Conservation (phyloP, 2,113 vertebrate genomes). For the Poicephalus gulielmi region DNA sequence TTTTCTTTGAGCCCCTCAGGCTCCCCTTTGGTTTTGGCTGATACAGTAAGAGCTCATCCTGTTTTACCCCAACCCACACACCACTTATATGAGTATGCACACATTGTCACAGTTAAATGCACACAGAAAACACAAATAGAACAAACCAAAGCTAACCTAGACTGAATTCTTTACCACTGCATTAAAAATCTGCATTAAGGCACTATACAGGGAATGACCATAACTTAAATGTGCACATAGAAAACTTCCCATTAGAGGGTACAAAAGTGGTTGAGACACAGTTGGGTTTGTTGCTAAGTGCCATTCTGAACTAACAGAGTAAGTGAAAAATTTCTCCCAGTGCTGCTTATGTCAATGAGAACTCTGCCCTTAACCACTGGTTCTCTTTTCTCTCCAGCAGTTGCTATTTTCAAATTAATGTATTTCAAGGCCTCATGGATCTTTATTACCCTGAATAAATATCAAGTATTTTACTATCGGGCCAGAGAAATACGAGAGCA, state of each 20-base stretch:
- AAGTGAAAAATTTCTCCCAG: not conserved
- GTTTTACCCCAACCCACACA: not conserved
- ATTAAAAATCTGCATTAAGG: not conserved
- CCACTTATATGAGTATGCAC: fast-evolving
- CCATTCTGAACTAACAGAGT: not conserved
- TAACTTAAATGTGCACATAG: not conserved
- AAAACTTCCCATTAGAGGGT: not conserved
- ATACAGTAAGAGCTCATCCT: not conserved
- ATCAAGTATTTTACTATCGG: not conserved
- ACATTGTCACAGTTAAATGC: not conserved
- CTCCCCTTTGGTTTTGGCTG: not conserved
- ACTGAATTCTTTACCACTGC: not conserved
- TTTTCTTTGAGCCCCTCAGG: not conserved
- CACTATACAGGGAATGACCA: not conserved
- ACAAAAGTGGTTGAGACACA: not conserved
- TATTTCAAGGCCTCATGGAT: not conserved
- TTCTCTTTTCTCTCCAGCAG: not conserved
- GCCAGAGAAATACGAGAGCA: not conserved
- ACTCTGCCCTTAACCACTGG: not conserved
- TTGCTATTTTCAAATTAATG: not conserved
- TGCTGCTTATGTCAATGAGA: not conserved
- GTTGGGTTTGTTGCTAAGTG: not conserved
- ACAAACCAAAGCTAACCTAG: not conserved
- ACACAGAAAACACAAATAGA: not conserved
- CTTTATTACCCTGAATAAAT: not conserved